Evolutionary conservation across 2,113 vertebrate species (phyloP), one percentile per base, ranked within the genome.

Genomic region (Cochlearius cochlearius): DNA sequence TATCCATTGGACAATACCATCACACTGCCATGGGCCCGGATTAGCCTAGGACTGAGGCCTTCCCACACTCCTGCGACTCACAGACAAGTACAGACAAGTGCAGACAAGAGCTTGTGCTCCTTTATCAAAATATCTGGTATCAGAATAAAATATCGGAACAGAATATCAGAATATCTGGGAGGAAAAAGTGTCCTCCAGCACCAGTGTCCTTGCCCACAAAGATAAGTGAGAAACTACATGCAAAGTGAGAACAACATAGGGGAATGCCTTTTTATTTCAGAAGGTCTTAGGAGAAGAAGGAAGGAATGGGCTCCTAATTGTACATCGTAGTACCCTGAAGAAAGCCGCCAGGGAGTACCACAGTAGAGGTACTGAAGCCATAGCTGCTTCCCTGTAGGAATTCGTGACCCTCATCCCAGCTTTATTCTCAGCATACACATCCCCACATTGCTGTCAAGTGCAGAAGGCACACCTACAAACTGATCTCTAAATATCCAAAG

Each of bases 161-260:
- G 25, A 88, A 13, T n/a, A 66, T 43, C 71, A 71, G 52, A 86
- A 27, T 66, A 87, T 2, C 23, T 74, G 18, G 8, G 52, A 63
- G 27, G 32, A 59, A 81, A 29, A 78, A 34, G 25, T 11, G 4
- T 27, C 47, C 47, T 59, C 6, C 59, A 55, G 41, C n/a, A 90
- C 5, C 30, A 39, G 27, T 25, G 25, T 23, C 27, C 32, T 59
- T n/a, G n/a, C 15, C 8, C 59, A 68, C 20, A 43, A 50, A 77
- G 21, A 10, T 3, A 3, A 55, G 16, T 36, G 17, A 77, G 34
- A 81, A 84, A 38, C 52, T 66, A 58, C 8, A 22, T 0, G 0
- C 9, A 22, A 64, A 85, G n/a, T 50, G 26, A 88, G 55, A 85
- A 77, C 22, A 53, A 20, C 19, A 8, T 30, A 81, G 63, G 5